Evolutionary conservation across 2,888 invertebrate genomes (phyloP).

Genomic region (Tubulanus polymorphus): DNA sequence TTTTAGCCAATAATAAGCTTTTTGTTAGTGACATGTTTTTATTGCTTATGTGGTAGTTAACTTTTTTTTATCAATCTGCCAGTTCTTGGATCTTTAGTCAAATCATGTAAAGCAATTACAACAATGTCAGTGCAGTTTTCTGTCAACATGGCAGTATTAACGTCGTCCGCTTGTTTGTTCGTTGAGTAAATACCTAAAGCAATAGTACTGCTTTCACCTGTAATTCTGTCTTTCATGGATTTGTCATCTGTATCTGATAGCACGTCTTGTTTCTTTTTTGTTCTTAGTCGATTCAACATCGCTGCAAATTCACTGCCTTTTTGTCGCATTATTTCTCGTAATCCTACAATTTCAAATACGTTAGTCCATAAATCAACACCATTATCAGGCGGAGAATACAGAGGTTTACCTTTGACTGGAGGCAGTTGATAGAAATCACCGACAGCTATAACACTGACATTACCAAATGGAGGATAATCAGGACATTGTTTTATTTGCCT

Average conservation of each 20-base stretch:
- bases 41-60: too few species aligned
- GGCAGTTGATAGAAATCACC: slow-evolving; percentile 5
- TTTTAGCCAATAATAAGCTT: slow-evolving; percentile 5
- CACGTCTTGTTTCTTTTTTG: neutral
- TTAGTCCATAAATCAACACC: slow-evolving; percentile 1
- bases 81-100: too few species aligned
- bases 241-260: too few species aligned
- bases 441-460: neutral
- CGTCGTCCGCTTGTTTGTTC: too few species aligned
- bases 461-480: neutral
- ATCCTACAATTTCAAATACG: slow-evolving; percentile 3
- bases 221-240: too few species aligned
- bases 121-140: too few species aligned
- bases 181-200: too few species aligned
- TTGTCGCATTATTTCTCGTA: slow-evolving; percentile 9
- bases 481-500: neutral
- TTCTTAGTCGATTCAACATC: slow-evolving; percentile 5
- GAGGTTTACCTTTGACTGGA: slow-evolving; percentile 3
- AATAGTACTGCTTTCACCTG: too few species aligned
- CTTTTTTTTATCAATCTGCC: too few species aligned
- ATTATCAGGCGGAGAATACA: neutral
- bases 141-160: too few species aligned
- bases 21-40: too few species aligned
- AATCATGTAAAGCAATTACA: too few species aligned
- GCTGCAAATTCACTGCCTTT: slow-evolving; percentile 2